Conservation (phyloP, 2,888 invertebrate genomes). For the Melanargia galathea region DNA sequence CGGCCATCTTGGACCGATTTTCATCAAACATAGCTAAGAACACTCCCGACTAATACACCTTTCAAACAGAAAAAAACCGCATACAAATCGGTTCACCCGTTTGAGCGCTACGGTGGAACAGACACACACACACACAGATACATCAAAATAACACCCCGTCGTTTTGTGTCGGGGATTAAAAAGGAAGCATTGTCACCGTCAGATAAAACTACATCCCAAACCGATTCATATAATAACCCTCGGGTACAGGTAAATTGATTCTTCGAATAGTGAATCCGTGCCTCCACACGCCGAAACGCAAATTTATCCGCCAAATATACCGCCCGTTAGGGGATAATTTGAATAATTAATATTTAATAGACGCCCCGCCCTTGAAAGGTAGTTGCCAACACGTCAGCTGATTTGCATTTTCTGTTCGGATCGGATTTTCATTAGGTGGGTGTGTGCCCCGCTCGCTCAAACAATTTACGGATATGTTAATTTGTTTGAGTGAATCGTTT, state of each 20-base stretch:
- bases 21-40: too few species aligned
- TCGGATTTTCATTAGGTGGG: slow-evolving; percentile 11
- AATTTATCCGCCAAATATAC: slow-evolving; percentile 26
- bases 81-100: too few species aligned
- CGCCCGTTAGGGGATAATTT: slow-evolving; percentile 30
- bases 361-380: slow-evolving; percentile 6
- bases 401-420: slow-evolving; percentile 29
- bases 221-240: too few species aligned
- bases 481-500: slow-evolving; percentile 7
- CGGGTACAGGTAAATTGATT: not conserved
- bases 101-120: too few species aligned
- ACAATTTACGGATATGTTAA: slow-evolving; percentile 12
- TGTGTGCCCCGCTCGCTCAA: not conserved
- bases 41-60: too few species aligned
- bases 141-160: too few species aligned
- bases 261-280: slow-evolving; percentile 1
- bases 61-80: too few species aligned
- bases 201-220: too few species aligned
- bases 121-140: too few species aligned
- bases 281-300: not conserved
- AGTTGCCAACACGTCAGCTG: slow-evolving; percentile 21
- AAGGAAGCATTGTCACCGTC: too few species aligned
- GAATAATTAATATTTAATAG: slow-evolving; percentile 36
- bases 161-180: too few species aligned
- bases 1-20: too few species aligned